Evolutionary conservation across 2,113 vertebrate species (phyloP).

Genomic region (Trichomycterus rosablanca): DNA sequence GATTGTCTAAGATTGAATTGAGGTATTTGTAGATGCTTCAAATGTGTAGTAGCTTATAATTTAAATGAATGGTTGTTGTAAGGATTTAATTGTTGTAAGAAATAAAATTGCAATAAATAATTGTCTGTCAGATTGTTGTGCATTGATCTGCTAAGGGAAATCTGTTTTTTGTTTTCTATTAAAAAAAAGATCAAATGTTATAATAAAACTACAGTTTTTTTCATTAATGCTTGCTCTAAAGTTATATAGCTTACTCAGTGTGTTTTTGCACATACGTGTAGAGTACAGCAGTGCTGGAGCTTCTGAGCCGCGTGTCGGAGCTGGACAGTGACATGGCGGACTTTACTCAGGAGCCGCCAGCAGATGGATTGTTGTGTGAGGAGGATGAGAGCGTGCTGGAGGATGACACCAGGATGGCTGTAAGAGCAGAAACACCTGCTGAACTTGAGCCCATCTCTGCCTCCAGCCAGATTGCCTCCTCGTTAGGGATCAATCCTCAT

Average conservation of each 20-base stretch:
- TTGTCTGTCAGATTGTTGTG: too few relatives aligned
- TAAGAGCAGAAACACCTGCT: conserved; percentile 16
- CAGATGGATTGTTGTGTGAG: conserved; percentile 58
- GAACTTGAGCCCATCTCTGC: conserved; percentile 75
- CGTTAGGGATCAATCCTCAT: conserved; percentile 87
- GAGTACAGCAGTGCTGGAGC: conserved; percentile 71
- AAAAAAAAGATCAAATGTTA: too few relatives aligned
- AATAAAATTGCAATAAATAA: too few relatives aligned
- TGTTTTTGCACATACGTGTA: conserved; percentile 53
- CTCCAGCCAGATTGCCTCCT: conserved; percentile 79
- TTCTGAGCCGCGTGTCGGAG: conserved; percentile 76
- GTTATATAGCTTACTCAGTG: neutral
- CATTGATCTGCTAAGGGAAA: too few relatives aligned
- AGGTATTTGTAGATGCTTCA: too few relatives aligned
- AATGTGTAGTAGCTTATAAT: too few relatives aligned
- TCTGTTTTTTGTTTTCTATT: too few relatives aligned
- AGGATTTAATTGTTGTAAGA: too few relatives aligned
- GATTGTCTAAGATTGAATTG: too few relatives aligned
- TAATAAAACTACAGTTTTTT: too few relatives aligned
- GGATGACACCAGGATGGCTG: conserved; percentile 33
- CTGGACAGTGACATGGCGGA: conserved; percentile 96
- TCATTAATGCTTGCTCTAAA: too few relatives aligned
- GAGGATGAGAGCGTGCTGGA: conserved; percentile 42
- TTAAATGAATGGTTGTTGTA: too few relatives aligned
- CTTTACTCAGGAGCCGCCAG: conserved; percentile 80